Base-by-base conservation (phyloP, 2,888 invertebrate genomes). In the Cybosia mesomella region DNA sequence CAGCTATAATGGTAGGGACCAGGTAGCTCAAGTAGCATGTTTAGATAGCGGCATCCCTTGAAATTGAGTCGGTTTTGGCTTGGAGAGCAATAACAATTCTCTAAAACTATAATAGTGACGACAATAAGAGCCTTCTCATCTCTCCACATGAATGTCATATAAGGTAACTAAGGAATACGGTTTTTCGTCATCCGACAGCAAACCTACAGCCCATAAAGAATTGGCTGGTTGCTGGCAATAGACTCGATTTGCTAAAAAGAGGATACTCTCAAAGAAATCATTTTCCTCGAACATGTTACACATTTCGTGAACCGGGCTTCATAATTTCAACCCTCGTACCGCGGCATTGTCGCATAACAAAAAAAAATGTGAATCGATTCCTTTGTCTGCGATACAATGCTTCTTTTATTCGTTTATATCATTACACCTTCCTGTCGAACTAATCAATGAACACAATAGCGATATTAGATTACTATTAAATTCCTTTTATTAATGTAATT, bases 321-420 rank as follows among this genome's bases (percentile, higher is more conserved):
- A 68, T 24, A 57, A 58, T 55, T 39, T 28, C 53, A 62, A 28
- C 53, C 43, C n/a, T 54, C 32, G 63, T 54, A 68, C 67, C 62
- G 58, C 54, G 34, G 22, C 59, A 70, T 70, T 74, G 75, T 77
- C 67, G 68, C 69, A 24, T 71, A 69, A 72, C 66, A 73, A 67
- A 73, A 28, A n/a, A 54, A 21, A n/a, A 67, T 13, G n/a, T 62
- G 49, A 72, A 1, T 60, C 11, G 22, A 57, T 49, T 28, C 54
- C 65, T 61, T 72, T 73, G 58, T 73, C 39, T 43, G 9, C 0
- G 34, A 54, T 73, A 76, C 76, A 80, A 80, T 71, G 66, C 43
- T 0, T 49, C 55, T 61, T 73, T 74, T 76, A 69, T 81, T 71
- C 66, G 54, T 24, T 74, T 22, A 74, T 70, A 59, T 57, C 43